Evolutionary conservation across 2,888 invertebrate genomes (phyloP).

Genomic region (Erebia palarica): DNA sequence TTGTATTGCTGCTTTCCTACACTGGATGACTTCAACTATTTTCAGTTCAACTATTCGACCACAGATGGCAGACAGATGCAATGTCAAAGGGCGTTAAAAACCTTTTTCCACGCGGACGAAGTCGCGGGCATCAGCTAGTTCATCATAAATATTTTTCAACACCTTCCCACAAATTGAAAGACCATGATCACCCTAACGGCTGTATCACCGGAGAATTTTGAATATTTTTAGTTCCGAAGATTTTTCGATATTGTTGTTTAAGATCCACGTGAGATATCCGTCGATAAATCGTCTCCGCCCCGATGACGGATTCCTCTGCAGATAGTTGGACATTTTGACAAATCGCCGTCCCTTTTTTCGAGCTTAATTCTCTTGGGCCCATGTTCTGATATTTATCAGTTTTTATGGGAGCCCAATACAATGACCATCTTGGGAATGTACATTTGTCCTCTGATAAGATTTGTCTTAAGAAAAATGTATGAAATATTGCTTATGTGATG

Average conservation of each 20-base stretch:
- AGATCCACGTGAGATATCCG: slow-evolving; percentile 69
- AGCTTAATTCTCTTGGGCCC: slow-evolving; percentile 60
- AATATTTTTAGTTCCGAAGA: slow-evolving; percentile 45
- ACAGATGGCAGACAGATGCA: no score
- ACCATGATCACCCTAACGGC: slow-evolving; percentile 29
- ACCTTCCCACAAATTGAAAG: background rate
- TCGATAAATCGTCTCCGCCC: slow-evolving; percentile 64
- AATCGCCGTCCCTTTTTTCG: slow-evolving; percentile 73
- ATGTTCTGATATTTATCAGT: slow-evolving; percentile 64
- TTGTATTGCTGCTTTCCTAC: no score
- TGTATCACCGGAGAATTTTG: slow-evolving; percentile 34
- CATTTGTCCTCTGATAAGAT: slow-evolving; percentile 27
- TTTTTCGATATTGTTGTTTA: slow-evolving; percentile 52
- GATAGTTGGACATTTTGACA: slow-evolving; percentile 79
- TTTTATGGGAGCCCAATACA: slow-evolving; percentile 44
- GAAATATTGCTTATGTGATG: slow-evolving; percentile 22
- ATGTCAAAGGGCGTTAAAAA: no score
- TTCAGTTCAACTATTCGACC: no score
- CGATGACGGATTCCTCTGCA: slow-evolving; percentile 74
- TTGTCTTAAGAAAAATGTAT: slow-evolving; percentile 21
- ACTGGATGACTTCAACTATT: no score
- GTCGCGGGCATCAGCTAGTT: no score
- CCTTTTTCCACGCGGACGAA: no score
- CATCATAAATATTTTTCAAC: no score
- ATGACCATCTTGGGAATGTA: slow-evolving; percentile 39